Evolutionary conservation across 1,140 invertebrate genomes (phyloP).

Genomic region (Zaprionus africanus): DNA sequence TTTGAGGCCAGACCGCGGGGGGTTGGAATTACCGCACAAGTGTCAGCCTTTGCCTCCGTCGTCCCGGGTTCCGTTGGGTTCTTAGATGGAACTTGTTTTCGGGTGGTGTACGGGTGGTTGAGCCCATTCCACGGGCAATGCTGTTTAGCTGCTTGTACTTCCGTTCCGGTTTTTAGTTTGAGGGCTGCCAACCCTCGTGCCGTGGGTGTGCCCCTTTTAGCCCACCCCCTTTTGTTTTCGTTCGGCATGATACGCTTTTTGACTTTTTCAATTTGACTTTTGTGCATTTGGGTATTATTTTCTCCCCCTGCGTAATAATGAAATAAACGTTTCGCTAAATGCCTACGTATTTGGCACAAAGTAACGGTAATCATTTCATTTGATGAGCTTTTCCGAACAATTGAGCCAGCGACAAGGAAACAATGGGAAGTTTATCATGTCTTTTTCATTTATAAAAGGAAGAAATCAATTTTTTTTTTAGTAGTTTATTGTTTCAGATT

Average conservation of each 20-base stretch:
- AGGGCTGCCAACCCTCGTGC: slow-evolving; percentile 44
- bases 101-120: slow-evolving; percentile 45
- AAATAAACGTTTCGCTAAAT: slow-evolving; percentile 84
- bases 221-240: slow-evolving; percentile 22
- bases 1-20: slow-evolving; percentile 58
- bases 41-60: slow-evolving; percentile 44
- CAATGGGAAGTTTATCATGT: background rate
- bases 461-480: background rate
- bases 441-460: background rate
- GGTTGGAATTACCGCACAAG: slow-evolving; percentile 51
- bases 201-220: slow-evolving; percentile 49
- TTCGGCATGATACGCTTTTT: slow-evolving; percentile 56
- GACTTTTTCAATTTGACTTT: slow-evolving; percentile 81
- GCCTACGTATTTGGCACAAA: slow-evolving; percentile 67
- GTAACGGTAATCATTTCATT: slow-evolving; percentile 65
- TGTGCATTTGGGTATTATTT: slow-evolving; percentile 46
- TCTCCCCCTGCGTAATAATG: slow-evolving; percentile 76
- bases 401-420: background rate
- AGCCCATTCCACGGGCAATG: background rate
- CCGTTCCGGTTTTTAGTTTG: slow-evolving; percentile 74
- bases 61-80: background rate
- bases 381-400: slow-evolving; percentile 56
- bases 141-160: slow-evolving; percentile 53
- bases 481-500: background rate
- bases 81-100: slow-evolving; percentile 33